Percentiles rank a stretch among this genome's conserved stretches.
phyloP scores from a whole-genome alignment of 2,113 vertebrate species.

The Pan paniscus region DNA sequence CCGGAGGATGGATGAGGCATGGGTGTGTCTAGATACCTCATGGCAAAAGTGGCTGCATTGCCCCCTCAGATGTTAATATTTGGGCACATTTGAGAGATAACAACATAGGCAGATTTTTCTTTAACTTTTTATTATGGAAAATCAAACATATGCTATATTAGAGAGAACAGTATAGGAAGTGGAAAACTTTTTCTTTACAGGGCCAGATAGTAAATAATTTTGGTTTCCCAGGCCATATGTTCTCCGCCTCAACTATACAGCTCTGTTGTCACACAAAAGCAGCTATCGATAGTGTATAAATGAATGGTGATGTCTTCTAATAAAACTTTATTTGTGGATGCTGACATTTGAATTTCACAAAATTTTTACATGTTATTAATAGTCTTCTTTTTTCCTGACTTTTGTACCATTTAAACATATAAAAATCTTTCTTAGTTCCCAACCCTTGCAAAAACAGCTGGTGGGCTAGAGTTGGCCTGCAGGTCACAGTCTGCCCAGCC shows the following conservation, averaged over 20 bases:
- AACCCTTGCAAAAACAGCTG: not conserved
- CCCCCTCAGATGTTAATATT: not conserved
- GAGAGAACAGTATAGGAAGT: not conserved
- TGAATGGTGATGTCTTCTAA: not conserved
- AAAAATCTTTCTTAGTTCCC: not conserved
- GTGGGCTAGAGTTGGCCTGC: not conserved
- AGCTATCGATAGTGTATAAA: not conserved
- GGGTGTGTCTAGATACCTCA: not conserved
- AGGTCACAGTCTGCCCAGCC: not conserved
- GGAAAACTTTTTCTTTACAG: not conserved
- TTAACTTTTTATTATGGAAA: not conserved
- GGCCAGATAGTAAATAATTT: not conserved
- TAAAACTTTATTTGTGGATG: not conserved
- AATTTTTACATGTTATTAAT: not conserved
- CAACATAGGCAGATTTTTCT: not conserved
- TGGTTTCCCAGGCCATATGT: not conserved
- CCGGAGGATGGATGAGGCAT: not conserved
- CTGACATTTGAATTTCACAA: not conserved
- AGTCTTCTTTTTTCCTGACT: not conserved
- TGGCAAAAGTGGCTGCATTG: not conserved
- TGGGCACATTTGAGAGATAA: not conserved
- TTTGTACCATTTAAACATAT: not conserved
- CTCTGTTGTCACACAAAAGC: not conserved
- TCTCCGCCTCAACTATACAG: not conserved
- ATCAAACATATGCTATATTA: not conserved